These are phyloP conservation scores for Nibea coibor DNA, from an alignment of 2,113 vertebrate species.

Conservation along the genomic window DNA sequence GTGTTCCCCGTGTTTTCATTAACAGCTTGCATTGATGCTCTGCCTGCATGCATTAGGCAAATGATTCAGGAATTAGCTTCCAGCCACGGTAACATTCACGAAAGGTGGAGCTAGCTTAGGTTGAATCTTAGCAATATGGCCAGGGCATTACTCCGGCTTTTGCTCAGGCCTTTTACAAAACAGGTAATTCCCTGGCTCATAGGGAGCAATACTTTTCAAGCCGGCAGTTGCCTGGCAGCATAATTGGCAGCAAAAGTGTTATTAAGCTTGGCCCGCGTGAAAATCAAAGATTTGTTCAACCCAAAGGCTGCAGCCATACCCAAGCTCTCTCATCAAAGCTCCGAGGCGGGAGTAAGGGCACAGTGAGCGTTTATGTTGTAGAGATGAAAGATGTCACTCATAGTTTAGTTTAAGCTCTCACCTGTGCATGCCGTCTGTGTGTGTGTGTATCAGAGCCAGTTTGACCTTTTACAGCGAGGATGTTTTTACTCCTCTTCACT, in stretches of 20 bases:
- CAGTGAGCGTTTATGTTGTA: conserved; percentile 48
- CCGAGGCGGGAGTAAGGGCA: conserved; percentile 32
- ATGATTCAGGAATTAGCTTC: conserved; percentile 29
- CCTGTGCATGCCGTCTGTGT: not conserved
- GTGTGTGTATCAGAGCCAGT: not conserved
- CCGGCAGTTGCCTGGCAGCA: conserved; percentile 10
- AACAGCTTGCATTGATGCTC: conserved; percentile 39
- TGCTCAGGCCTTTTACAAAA: conserved; percentile 27
- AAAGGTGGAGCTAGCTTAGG: conserved; percentile 35
- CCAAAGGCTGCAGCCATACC: conserved; percentile 19
- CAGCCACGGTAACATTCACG: conserved; percentile 22
- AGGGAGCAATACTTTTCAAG: conserved; percentile 18
- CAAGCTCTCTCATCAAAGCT: not conserved
- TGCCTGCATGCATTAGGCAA: conserved; percentile 46
- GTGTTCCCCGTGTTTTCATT: conserved; percentile 40
- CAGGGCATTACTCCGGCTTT: conserved; percentile 30
- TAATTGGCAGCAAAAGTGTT: conserved; percentile 56
- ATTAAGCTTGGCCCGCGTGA: conserved; percentile 41
- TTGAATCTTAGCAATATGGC: conserved; percentile 15
- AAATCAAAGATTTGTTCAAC: conserved; percentile 60
- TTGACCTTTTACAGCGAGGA: conserved; percentile 4
- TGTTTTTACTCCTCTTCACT: not conserved
- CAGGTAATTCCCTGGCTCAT: conserved; percentile 35
- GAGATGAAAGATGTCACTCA: conserved; percentile 69
- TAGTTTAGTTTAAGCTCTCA: conserved; percentile 53